Conservation (phyloP, 1,140 invertebrate species). For the Lepidostoma basale region DNA sequence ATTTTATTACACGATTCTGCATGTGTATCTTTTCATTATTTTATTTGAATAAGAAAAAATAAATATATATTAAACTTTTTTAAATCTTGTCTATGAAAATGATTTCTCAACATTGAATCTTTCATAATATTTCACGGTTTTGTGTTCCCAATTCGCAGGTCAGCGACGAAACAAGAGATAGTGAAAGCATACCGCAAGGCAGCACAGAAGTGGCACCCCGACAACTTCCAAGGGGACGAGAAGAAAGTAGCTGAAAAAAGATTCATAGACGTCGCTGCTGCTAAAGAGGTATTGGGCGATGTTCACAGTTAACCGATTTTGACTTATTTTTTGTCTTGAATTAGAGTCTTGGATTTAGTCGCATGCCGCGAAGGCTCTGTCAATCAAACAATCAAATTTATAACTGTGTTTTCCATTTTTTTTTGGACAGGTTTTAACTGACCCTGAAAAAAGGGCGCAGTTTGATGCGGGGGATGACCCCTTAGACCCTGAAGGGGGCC, state of each 20-base stretch:
- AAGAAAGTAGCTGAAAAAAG: constrained; percentile 97
- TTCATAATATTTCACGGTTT: too few species aligned
- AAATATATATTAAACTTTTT: too few species aligned
- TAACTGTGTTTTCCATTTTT: not conserved
- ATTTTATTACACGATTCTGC: too few species aligned
- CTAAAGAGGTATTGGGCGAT: constrained; percentile 90
- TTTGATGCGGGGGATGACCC: constrained; percentile 97
- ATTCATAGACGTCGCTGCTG: constrained; percentile 98
- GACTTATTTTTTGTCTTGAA: too few species aligned
- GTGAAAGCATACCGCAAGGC: constrained; percentile 96
- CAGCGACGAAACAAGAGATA: constrained; percentile 91
- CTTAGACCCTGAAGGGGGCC: constrained; percentile 88
- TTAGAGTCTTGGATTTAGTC: too few species aligned
- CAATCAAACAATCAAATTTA: not conserved
- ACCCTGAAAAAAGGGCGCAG: constrained; percentile 87
- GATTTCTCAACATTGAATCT: too few species aligned
- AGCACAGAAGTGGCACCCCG: constrained; percentile 98
- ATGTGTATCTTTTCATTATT: too few species aligned
- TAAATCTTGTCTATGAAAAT: too few species aligned
- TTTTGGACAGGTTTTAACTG: constrained; percentile 56
- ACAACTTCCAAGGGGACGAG: constrained; percentile 90
- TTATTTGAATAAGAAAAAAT: too few species aligned
- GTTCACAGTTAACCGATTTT: too few species aligned
- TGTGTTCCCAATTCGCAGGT: constrained; percentile 59
- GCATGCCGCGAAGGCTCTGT: not conserved